These are phyloP conservation scores for Pollenia griseotomentosa DNA, from an alignment of 2,888 invertebrate species.

Conservation along the genomic window DNA sequence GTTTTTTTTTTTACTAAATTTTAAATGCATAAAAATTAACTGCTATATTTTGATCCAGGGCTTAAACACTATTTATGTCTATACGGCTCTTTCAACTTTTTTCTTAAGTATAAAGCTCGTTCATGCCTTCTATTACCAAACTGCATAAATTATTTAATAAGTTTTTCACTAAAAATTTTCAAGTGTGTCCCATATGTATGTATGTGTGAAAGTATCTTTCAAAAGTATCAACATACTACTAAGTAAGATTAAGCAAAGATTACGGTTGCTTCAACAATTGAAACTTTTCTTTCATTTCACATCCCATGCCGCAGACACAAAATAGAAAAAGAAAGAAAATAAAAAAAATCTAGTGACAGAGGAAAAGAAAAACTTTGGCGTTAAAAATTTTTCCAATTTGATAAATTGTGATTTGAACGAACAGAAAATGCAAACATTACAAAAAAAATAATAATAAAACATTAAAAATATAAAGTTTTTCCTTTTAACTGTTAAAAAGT, in stretches of 20 bases:
- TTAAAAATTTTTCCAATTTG: conserved; percentile 72
- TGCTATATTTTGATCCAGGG: too few relatives aligned
- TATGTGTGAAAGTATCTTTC: conserved; percentile 16
- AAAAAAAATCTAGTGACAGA: conserved; percentile 25
- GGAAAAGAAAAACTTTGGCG: conserved; percentile 67
- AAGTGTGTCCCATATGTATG: conserved; percentile 53
- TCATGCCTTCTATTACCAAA: background rate
- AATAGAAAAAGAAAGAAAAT: conserved; percentile 26
- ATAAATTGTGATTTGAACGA: conserved; percentile 71
- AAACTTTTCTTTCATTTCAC: conserved; percentile 62
- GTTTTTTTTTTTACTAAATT: too few relatives aligned
- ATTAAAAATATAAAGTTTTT: conserved; percentile 57
- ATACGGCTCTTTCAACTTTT: too few relatives aligned
- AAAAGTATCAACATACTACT: conserved; percentile 69
- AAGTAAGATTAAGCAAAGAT: conserved; percentile 72
- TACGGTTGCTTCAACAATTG: conserved; percentile 69
- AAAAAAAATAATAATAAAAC: conserved; percentile 51
- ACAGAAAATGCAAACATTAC: conserved; percentile 38
- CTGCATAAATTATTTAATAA: background rate
- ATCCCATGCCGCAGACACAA: conserved; percentile 38
- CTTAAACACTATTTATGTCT: too few relatives aligned
- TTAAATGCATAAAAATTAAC: too few relatives aligned
- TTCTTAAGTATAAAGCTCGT: background rate
- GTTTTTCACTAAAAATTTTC: background rate
- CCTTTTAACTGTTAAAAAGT: conserved; percentile 39